Base-by-base conservation (phyloP, 1,140 invertebrate species). In the Ips typographus region DNA sequence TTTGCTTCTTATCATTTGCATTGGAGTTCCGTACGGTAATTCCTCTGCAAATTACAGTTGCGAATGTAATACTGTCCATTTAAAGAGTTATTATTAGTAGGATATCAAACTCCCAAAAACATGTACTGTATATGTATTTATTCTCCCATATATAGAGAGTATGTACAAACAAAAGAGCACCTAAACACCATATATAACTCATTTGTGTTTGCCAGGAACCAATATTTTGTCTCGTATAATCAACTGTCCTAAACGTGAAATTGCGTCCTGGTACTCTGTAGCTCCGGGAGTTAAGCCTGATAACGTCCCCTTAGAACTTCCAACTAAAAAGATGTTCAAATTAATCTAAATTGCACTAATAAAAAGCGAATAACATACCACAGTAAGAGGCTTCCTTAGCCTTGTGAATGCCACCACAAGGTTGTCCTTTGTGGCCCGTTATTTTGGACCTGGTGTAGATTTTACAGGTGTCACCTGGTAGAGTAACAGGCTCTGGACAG, bases 191-290 rank as follows among this genome's bases (percentile, higher is more conserved):
- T 55, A 22, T 55, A 22, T 22, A 22, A 22, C 2, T 7, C 7
- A 49, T 49, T 1, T 1, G 47, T 49, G 1, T 49, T 49, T 49
- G 47, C 7, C 47, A 22, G 22, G 22, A 22, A 22, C 22, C 22
- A 22, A 22, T 22, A 39, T 41, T 58, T 1, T 37, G 40, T 41
- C 7, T 58, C 40, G 7, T 73, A 87, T 85, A 8, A 88, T 87
- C 39, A 84, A 80, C 0, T 80, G 81, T 1, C 85, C 87, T 37
- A 86, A 75, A 74, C 83, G 83, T 4, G 81, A 83, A 2, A 87
- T 84, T 0, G 77, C 82, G 65, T 87, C 86, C 77, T 86, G 84
- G 72, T 88, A 88, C 75, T 88, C 86, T 0, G 84, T 83, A 60
- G 80, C 82, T 47, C 77, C 76, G 56, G 68, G 70, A 7, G 73